A percentile compares a stretch with the other conserved stretches of the same genome.
Conservation (phyloP, 1,140 invertebrate genomes). For the Drosophila repletoides region DNA sequence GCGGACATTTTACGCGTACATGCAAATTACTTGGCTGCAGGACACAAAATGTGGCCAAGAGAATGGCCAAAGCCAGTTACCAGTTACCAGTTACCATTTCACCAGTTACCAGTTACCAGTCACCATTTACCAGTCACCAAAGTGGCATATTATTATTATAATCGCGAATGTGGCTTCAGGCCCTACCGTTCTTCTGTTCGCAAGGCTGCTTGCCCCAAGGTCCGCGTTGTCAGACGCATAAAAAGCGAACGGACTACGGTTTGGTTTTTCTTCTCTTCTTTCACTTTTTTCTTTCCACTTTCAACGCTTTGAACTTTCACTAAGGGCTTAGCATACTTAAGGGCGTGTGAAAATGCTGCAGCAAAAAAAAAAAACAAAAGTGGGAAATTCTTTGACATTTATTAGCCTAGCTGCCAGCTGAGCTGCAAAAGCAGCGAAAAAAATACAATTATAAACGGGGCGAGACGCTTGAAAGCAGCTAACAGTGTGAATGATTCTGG, state of each 20-base stretch:
- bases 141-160: constrained; percentile 76
- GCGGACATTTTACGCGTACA: constrained; percentile 66
- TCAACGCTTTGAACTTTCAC: constrained; percentile 35
- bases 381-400: constrained; percentile 73
- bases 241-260: constrained; percentile 19
- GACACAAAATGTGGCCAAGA: constrained; percentile 58
- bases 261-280: constrained; percentile 20
- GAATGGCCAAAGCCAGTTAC: constrained; percentile 22
- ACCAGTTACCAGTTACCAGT: constrained; percentile 7
- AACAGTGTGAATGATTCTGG: constrained; percentile 13
- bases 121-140: constrained; percentile 34
- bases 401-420: constrained; percentile 65
- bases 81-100: not conserved
- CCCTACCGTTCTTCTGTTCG: constrained; percentile 11
- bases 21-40: constrained; percentile 76
- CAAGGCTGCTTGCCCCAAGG: constrained; percentile 31
- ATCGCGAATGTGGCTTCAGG: constrained; percentile 53
- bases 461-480: constrained; percentile 22
- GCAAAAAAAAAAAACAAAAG: not conserved
- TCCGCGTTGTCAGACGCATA: constrained; percentile 32
- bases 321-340: constrained; percentile 60
- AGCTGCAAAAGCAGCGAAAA: constrained; percentile 41
- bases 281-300: not conserved
- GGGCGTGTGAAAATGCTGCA: constrained; percentile 61
- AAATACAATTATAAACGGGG: constrained; percentile 61